Base-by-base conservation (phyloP, 30 jellyfish, hydroid and myxozoan species). In the Hydractinia echinata region DNA sequence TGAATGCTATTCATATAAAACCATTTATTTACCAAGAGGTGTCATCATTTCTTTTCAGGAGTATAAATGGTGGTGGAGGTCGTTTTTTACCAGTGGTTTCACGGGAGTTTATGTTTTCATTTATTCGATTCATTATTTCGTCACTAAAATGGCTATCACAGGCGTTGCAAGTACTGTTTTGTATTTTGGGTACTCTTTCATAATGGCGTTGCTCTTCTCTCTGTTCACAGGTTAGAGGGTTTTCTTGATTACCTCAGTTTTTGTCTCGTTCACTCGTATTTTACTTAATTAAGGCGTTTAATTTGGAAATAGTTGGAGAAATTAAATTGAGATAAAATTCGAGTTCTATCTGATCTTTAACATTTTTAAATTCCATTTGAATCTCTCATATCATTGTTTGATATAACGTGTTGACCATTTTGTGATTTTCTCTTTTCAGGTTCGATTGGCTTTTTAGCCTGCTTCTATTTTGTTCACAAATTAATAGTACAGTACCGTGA, bases 51-150 rank as follows among this genome's bases (percentile, higher is more conserved):
- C 4, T 58, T 55, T 61, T 8, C 85, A 92, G 98, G 98, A 92
- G 56, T 92, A 92, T 87, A 82, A 92, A 19, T 92, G 98, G 98
- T 92, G 98, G 98, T 92, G 98, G 98, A 66, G 98, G 44, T 86
- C 98, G 5, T 92, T 88, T 77, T 77, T 92, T 55, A 92, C 96
- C 19, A 85, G 98, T 81, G 98, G 89, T 8, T 92, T 88, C 64
- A 92, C 98, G 61, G 98, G 98, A 4, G 95, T 92, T 53, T 92
- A 92, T 79, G 44, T 92, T 58, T 92, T 92, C 89, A 66, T 87
- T 7, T 92, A 92, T 74, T 86, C 96, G 4, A 82, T 92, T 9
- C 96, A 92, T 61, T 92, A 86, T 81, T 92, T 92, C 71, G 88
- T 92, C 54, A 86, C 98, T 19, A 92, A 86, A 73, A 76, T 92